Percentiles rank a stretch among this genome's conserved stretches.
Conservation (phyloP, 30 jellyfish, hydroid and myxozoan species). For the Aurelia sp. region DNA sequence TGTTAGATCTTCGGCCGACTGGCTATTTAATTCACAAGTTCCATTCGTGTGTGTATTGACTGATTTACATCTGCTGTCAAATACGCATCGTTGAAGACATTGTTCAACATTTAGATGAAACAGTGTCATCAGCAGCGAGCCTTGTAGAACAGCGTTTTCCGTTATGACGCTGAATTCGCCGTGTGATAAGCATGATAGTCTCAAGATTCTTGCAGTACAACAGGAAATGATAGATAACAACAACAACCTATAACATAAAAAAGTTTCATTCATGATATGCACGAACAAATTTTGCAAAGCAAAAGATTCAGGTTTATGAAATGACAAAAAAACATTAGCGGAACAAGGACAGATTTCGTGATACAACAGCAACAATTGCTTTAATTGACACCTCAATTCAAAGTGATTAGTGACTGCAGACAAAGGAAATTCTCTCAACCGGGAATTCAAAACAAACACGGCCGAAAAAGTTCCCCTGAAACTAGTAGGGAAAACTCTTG, state of each 20-base stretch:
- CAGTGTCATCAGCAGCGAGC: not conserved
- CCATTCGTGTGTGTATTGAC: constrained; percentile 3
- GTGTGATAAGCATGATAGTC: not conserved
- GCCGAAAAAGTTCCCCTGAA: too few relatives aligned
- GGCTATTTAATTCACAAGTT: constrained; percentile 11
- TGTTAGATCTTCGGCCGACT: constrained; percentile 9
- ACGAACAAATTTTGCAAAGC: not conserved
- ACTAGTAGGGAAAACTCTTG: too few relatives aligned
- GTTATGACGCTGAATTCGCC: not conserved
- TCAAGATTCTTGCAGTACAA: not conserved
- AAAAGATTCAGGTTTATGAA: too few relatives aligned
- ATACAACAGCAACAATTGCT: too few relatives aligned
- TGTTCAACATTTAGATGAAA: not conserved
- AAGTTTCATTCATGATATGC: not conserved
- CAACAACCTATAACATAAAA: not conserved
- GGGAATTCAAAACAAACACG: too few relatives aligned
- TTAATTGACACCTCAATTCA: too few relatives aligned
- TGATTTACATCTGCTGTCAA: constrained; percentile 4
- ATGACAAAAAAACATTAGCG: too few relatives aligned
- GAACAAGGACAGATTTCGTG: too few relatives aligned
- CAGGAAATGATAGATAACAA: not conserved
- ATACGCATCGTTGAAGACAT: not conserved
- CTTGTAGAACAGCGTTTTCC: not conserved
- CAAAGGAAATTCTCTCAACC: too few relatives aligned
- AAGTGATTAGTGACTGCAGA: too few relatives aligned